These are phyloP conservation scores for Nerophis lumbriciformis DNA, from an alignment of 2,113 vertebrate species.

Conservation along the genomic window DNA sequence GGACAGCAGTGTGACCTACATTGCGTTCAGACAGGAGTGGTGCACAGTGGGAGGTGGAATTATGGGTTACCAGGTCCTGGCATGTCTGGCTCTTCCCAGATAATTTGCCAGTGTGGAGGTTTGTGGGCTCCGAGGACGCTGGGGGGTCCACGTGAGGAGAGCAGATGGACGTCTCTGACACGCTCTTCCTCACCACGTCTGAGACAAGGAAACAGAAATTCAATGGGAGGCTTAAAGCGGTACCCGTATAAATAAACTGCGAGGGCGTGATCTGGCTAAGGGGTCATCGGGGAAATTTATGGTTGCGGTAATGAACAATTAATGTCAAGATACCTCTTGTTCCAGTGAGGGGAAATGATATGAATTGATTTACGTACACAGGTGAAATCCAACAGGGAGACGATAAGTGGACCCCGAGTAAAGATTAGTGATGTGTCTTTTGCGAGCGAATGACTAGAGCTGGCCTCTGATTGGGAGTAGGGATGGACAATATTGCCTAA, in stretches of 20 bases:
- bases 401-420: not conserved
- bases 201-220: slow-evolving; percentile 1
- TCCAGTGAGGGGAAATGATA: slow-evolving; percentile 37
- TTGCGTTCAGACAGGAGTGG: slow-evolving; percentile 34
- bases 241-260: slow-evolving; percentile 21
- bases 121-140: slow-evolving; percentile 22
- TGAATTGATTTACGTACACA: slow-evolving; percentile 29
- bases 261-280: slow-evolving; percentile 38
- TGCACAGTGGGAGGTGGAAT: slow-evolving; percentile 24
- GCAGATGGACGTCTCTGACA: slow-evolving; percentile 76
- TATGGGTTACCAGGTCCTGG: slow-evolving; percentile 67
- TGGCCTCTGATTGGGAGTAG: no score
- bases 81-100: slow-evolving; percentile 77
- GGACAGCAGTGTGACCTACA: slow-evolving; percentile 39
- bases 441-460: no score
- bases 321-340: slow-evolving; percentile 42
- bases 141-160: slow-evolving; percentile 65
- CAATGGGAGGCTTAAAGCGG: not conserved
- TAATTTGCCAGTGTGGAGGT: slow-evolving; percentile 52
- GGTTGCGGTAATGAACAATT: slow-evolving; percentile 54
- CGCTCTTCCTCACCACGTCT: slow-evolving; percentile 77
- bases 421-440: not conserved
- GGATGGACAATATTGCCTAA: no score
- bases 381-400: slow-evolving; percentile 23
- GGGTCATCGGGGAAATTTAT: slow-evolving; percentile 52